Conservation (phyloP, 92 coral and sea anemone species). For the Porites cylindrica region DNA sequence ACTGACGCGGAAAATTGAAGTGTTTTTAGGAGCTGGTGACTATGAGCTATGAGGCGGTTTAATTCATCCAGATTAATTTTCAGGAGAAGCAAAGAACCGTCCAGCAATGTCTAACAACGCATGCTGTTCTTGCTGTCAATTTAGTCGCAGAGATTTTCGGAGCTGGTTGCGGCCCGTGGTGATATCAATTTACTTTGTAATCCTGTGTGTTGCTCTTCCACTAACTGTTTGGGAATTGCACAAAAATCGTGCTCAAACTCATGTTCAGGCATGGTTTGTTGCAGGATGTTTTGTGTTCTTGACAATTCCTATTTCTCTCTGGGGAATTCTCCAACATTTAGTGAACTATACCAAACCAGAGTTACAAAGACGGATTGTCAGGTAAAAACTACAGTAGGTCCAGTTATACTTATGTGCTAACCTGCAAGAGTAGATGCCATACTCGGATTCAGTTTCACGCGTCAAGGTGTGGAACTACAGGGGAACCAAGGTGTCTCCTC, state of each 20-base stretch:
- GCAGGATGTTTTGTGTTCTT: conserved; percentile 92
- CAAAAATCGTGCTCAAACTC: conserved; percentile 81
- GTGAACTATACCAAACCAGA: conserved; percentile 93
- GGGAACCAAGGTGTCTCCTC: too few relatives aligned
- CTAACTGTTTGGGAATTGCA: conserved; percentile 91
- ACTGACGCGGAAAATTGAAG: neutral
- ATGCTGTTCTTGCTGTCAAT: conserved; percentile 46
- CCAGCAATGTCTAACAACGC: conserved; percentile 30
- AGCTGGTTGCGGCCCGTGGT: conserved; percentile 88
- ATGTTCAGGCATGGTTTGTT: conserved; percentile 93
- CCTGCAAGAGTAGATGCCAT: too few relatives aligned
- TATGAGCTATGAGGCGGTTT: neutral
- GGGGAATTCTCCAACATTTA: conserved; percentile 94
- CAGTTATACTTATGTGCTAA: too few relatives aligned
- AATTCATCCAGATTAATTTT: neutral
- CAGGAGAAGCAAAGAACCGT: too few relatives aligned
- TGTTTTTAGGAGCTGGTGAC: too few relatives aligned
- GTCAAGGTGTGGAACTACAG: too few relatives aligned
- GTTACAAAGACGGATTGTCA: conserved; percentile 86
- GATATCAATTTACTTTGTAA: conserved; percentile 69
- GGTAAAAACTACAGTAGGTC: conserved; percentile 37
- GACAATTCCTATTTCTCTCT: conserved; percentile 87
- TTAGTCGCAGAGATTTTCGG: conserved; percentile 58
- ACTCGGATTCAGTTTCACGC: too few relatives aligned
- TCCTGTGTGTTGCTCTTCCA: conserved; percentile 90